Evolutionary conservation across 2,888 invertebrate genomes (phyloP).

Genomic region (Drosophila mimica): DNA sequence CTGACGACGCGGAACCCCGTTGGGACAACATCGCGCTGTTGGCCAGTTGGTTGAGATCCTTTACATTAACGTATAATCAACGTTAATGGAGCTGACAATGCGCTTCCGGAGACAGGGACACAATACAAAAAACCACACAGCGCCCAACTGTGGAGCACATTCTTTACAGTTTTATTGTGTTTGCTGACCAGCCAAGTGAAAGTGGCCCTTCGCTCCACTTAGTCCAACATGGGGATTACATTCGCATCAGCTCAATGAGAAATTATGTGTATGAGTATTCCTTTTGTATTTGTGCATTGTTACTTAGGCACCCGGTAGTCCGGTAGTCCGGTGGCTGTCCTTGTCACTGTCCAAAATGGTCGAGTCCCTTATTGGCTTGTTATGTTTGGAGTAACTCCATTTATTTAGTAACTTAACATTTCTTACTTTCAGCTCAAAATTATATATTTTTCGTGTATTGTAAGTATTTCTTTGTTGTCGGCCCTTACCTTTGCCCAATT

Average conservation of each 20-base stretch:
- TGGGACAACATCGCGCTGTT: slow-evolving; percentile 4
- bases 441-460: background rate
- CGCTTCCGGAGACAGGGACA: slow-evolving; percentile 60
- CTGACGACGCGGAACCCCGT: background rate
- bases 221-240: slow-evolving; percentile 68
- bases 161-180: slow-evolving; percentile 57
- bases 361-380: slow-evolving; percentile 37
- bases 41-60: slow-evolving; percentile 38
- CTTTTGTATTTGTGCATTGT: slow-evolving; percentile 29
- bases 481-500: background rate
- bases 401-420: background rate
- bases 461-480: background rate
- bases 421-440: background rate
- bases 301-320: background rate
- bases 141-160: slow-evolving; percentile 10
- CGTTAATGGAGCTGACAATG: slow-evolving; percentile 78
- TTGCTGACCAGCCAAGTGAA: slow-evolving; percentile 60
- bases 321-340: background rate
- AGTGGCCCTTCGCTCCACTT: slow-evolving; percentile 47
- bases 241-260: slow-evolving; percentile 75
- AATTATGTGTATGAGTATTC: slow-evolving; percentile 55
- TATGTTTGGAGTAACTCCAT: slow-evolving; percentile 19
- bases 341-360: slow-evolving; percentile 19
- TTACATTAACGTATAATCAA: slow-evolving; percentile 77
- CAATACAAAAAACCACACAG: slow-evolving; percentile 40